These are phyloP conservation scores for Zeugodacus cucurbitae DNA, from an alignment of 1,140 invertebrate species.

Conservation along the genomic window DNA sequence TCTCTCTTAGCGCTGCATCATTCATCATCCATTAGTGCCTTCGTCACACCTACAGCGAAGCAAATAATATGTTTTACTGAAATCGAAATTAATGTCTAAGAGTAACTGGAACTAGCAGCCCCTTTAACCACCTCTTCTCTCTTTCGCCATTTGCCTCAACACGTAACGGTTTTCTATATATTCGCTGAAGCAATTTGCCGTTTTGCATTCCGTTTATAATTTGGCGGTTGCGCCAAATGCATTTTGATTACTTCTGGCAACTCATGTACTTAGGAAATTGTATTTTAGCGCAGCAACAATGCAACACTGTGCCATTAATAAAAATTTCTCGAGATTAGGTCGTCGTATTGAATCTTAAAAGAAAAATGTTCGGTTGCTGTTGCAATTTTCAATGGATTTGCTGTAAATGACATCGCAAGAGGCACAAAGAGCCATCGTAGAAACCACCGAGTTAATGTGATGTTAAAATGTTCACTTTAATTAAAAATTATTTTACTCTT, in stretches of 20 bases:
- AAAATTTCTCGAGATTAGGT: neutral
- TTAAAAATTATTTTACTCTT: no score
- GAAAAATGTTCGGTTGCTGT: neutral
- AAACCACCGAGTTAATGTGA: no score
- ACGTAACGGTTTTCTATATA: no score
- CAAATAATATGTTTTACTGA: neutral
- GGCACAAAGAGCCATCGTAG: no score
- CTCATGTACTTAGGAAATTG: neutral
- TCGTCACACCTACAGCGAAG: neutral
- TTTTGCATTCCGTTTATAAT: conserved; percentile 10
- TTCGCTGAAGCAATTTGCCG: neutral
- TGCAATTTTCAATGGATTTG: no score
- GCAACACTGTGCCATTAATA: neutral
- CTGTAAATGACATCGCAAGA: no score
- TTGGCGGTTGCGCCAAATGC: conserved; percentile 33
- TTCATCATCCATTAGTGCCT: neutral
- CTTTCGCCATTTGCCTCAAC: neutral
- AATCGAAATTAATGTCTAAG: neutral
- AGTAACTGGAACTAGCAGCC: neutral
- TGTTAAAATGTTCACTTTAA: no score
- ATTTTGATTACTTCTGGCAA: neutral
- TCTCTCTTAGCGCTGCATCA: neutral
- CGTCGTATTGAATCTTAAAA: neutral
- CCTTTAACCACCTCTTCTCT: neutral
- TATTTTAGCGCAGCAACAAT: neutral